Evolutionary conservation across 2,113 vertebrate species (phyloP).

Genomic region (Carlito syrichta): DNA sequence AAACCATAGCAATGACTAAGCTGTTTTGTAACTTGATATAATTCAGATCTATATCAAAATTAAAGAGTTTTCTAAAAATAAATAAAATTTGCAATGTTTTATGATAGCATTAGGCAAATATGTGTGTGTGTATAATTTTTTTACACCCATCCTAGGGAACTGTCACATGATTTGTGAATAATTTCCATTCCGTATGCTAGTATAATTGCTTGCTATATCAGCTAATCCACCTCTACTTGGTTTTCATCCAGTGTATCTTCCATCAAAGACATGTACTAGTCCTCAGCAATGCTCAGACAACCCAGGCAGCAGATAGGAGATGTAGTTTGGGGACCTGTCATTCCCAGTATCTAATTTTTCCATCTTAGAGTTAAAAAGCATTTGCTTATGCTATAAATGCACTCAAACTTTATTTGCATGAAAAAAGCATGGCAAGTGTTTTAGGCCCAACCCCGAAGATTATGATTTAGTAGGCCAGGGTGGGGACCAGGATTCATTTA

Average conservation of each 20-base stretch:
- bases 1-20: background rate
- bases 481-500: background rate
- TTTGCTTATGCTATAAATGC: background rate
- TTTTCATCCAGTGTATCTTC: background rate
- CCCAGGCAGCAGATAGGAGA: background rate
- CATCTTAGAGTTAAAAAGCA: background rate
- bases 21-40: background rate
- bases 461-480: background rate
- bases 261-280: background rate
- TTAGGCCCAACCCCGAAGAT: background rate
- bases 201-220: rapidly evolving
- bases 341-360: background rate
- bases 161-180: background rate
- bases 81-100: background rate
- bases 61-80: background rate
- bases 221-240: background rate
- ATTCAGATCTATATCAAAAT: background rate
- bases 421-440: background rate
- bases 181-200: background rate
- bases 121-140: background rate
- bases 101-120: background rate
- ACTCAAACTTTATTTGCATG: background rate
- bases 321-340: background rate
- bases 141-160: background rate
- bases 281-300: background rate